Conservation (phyloP, 2,113 vertebrate species). For the Mirza zaza region DNA sequence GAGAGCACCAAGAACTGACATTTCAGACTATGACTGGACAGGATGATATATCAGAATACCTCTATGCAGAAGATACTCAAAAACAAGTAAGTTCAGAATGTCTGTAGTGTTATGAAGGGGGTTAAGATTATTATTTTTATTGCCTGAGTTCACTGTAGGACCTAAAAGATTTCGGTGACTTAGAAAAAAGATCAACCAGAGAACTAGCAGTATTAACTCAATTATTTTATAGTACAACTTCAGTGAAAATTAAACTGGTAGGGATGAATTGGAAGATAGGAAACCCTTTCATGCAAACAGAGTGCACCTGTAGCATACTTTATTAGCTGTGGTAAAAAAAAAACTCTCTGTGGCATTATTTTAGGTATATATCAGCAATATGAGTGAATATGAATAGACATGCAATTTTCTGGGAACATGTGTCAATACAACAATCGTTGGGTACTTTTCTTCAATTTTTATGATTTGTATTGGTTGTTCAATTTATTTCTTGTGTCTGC, state of each 20-base stretch:
- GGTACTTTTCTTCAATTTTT: constrained; percentile 31
- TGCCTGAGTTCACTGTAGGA: not conserved
- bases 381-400: not conserved
- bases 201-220: not conserved
- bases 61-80: not conserved
- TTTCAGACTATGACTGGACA: too few species aligned
- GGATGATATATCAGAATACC: not conserved
- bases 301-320: not conserved
- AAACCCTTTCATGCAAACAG: not conserved
- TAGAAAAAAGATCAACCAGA: not conserved
- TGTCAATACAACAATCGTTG: constrained; percentile 17
- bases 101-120: not conserved
- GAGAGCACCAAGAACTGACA: too few species aligned
- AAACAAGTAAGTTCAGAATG: not conserved
- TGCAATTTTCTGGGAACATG: not conserved
- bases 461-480: constrained; percentile 55
- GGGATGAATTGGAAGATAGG: not conserved
- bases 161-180: constrained; percentile 11
- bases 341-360: not conserved
- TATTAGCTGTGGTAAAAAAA: not conserved
- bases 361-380: not conserved
- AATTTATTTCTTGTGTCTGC: constrained; percentile 61
- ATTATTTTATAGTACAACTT: not conserved
- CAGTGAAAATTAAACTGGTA: not conserved
- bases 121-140: not conserved